Evolutionary conservation across 2,113 vertebrate species (phyloP), one percentile per base, ranked within the genome.

Genomic region (Protomyctophum bolini): DNA sequence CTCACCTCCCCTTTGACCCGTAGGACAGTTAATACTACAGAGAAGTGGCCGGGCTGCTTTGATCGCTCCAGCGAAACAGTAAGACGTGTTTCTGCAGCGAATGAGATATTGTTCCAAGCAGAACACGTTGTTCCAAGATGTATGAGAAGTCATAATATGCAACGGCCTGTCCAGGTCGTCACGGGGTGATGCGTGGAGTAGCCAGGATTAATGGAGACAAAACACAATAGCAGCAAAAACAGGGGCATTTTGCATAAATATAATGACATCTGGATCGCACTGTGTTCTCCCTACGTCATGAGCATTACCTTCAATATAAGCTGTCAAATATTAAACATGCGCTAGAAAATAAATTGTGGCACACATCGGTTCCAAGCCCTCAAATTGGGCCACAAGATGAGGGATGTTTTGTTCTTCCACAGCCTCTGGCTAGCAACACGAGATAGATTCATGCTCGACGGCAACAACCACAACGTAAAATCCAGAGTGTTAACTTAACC

Each of bases 241-340:
- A 29, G 58, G 64, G 45, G 28, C 64, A 41, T 70, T 58, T 56
- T 15, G 55, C 54, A 29, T 54, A 28, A 62, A 29, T 54, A 28
- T 58, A 62, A 72, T 49, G n/a, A 70, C 2, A 7, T 50, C 59
- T 63, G 49, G 59, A 56, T 70, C 45, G 56, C 33, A 4, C 58
- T 61, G 28, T 73, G 52, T 59, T 64, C 41, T 10, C 50, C 55
- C 14, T 15, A 60, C 29, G 14, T 61, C 41, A 56, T 14, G 11
- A 71, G 61, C 62, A 51, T 63, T 10, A 58, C 10, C 28, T 58
- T 54, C 21, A 63, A 12, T 54, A 55, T 7, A 57, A 48, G 12
- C 29, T 33, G 10, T 58, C 61, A 49, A 48, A 49, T 14, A 21
- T 57, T 57, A 57, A 21, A 57, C 10, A 12, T 41, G 58, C 14